Evolutionary conservation across 2,113 vertebrate species (phyloP), one percentile per base, ranked within the genome.

Genomic region (Riparia riparia): DNA sequence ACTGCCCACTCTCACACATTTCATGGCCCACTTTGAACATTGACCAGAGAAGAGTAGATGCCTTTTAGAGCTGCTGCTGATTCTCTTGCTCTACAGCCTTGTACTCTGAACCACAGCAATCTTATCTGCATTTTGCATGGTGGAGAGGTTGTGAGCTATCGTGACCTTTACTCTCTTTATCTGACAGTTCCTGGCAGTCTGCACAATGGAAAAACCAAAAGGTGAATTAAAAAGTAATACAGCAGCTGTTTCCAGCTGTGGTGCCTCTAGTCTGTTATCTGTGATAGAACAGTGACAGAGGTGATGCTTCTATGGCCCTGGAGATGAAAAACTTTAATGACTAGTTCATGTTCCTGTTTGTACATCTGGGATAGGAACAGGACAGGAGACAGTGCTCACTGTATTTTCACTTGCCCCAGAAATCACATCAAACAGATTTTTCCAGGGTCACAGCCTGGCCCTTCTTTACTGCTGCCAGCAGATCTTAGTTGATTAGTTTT

Each of bases 161-260:
- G 99, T 80, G 4, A 61, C 99, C 98, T 95, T 98, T 92, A 31
- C 98, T 97, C 51, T 99, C 99, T 97, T 98, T 98, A 95, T 99
- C 98, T 96, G 99, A 95, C 0, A 98, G 98, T 25, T 99, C 98
- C 84, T 99, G 99, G 99, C 99, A 61, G 99, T 87, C 99, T 99
- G 82, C 32, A 17, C 19, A 89, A 64, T 9, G 57, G 85, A 45
- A 98, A 90, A 96, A 86, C 24, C n/a, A 92, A 34, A 80, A 69
- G 3, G 32, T 83, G n/a, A 86, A 44, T 39, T 72, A 29, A 47
- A 74, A 88, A 12, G 12, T 25, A 47, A 6, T 13, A 12, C 9
- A 73, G 28, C 22, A 49, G 51, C 68, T 57, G 17, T 70, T 82
- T 9, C 20, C 21, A 71, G 15, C 21, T 42, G 3, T 45, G 41